Base-by-base conservation (phyloP, 2,113 vertebrate genomes). In the Himantopus leucocephalus region DNA sequence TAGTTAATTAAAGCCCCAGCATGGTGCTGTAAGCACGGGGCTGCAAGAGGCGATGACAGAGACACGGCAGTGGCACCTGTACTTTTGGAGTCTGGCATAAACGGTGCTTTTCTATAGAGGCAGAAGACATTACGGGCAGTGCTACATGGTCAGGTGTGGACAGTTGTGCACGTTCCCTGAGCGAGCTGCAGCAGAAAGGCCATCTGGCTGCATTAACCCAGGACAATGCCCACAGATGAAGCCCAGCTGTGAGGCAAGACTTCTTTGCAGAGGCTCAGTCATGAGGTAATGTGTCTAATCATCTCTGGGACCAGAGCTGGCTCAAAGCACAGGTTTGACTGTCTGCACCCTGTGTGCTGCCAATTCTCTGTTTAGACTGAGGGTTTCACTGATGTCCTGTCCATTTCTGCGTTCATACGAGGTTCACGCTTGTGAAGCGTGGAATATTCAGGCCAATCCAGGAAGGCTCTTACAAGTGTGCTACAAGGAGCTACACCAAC, bases 1-100 rank as follows among this genome's bases (percentile, higher is more conserved):
- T 79, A 88, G 73, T 94, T 94, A 92, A 94, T 95, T 96, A 88
- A 77, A 91, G 74, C 62, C 92, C 45, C 87, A 92, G 88, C 75
- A 50, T 29, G 55, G 55, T 74, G 85, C 85, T 93, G 3, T 32
- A 73, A 72, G 74, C 66, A 29, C 27, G 12, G 85, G 64, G 48
- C 80, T 89, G 60, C 14, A 47, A 72, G 87, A 91, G 77, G 48
- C 0, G 0, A n/a, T 87, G 92, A 75, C 81, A 79, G 83, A 56
- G 43, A n/a, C 26, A 34, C 58, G 83, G 81, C 66, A 58, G 74
- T 73, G 63, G 32, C 84, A 88, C 92, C 93, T 94, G 93, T 64
- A 9, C 64, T 89, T 78, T 35, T 17, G 35, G 84, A 90, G 39
- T 5, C 39, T 68, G 58, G 56, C 22, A 27, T 75, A 85, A 74